A percentile compares a stretch with the other conserved stretches of the same genome.
Conservation (phyloP, 2,113 vertebrate genomes). For the Dromaius novaehollandiae region DNA sequence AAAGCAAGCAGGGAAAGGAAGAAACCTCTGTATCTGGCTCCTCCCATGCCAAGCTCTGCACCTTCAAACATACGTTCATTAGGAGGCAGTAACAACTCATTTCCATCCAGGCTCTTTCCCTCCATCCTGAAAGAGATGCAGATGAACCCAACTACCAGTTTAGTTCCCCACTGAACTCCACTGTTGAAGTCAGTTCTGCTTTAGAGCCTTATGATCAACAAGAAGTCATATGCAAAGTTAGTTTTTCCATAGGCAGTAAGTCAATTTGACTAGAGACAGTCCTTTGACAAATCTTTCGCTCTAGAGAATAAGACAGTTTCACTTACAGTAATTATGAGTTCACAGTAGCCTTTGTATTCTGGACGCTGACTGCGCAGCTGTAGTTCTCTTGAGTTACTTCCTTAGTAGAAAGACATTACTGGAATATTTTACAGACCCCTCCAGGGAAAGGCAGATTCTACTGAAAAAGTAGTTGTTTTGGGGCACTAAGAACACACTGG, state of each 20-base stretch:
- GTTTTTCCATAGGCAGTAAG: background rate
- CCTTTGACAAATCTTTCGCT: background rate
- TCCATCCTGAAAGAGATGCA: background rate
- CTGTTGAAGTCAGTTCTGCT: background rate
- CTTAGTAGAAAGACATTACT: too few relatives aligned
- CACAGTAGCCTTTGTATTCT: background rate
- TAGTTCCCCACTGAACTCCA: background rate
- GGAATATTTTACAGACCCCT: too few relatives aligned
- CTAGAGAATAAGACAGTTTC: background rate
- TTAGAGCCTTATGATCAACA: background rate
- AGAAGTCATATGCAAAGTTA: background rate
- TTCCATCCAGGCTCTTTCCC: background rate
- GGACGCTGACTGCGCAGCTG: background rate
- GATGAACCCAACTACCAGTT: background rate
- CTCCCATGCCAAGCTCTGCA: background rate
- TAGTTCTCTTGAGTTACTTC: background rate
- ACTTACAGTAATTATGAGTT: background rate
- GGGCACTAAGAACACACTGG: too few relatives aligned
- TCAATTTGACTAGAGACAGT: background rate
- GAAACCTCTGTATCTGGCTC: background rate
- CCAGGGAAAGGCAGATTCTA: too few relatives aligned
- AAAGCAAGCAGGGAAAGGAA: background rate
- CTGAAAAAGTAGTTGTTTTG: too few relatives aligned
- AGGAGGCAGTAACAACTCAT: background rate
- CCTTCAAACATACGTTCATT: background rate